phyloP scores from a whole-genome alignment of 2,113 vertebrate genomes.

The Tachysurus vachellii region DNA sequence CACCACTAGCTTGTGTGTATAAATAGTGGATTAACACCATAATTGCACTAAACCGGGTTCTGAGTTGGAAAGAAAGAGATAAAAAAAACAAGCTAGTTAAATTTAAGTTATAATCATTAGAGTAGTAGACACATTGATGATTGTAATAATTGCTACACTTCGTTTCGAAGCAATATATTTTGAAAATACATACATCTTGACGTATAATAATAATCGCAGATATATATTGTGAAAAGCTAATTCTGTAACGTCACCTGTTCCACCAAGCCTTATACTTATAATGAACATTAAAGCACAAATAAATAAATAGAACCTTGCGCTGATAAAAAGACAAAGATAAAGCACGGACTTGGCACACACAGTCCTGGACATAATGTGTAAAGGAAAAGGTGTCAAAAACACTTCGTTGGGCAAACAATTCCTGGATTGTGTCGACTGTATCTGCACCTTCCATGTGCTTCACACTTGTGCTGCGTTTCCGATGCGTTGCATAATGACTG shows the following conservation, averaged over 20 bases:
- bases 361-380: conserved; percentile 60
- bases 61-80: not conserved
- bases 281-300: not conserved
- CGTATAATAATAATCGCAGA: not conserved
- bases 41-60: not conserved
- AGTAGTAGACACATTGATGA: not conserved
- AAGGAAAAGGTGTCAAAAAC: conserved; percentile 62
- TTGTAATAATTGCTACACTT: not conserved
- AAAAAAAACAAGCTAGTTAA: not conserved
- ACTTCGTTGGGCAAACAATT: conserved; percentile 61
- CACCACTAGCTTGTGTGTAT: not conserved
- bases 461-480: conserved; percentile 62
- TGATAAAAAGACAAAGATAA: conserved; percentile 44
- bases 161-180: not conserved
- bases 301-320: conserved; percentile 28
- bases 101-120: not conserved
- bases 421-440: conserved; percentile 52
- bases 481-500: conserved; percentile 63
- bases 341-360: conserved; percentile 53
- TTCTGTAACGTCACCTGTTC: not conserved
- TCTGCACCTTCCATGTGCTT: conserved; percentile 60
- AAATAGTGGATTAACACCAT: not conserved
- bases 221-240: not conserved
- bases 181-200: too few relatives aligned
- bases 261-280: not conserved